phyloP scores from a whole-genome alignment of 1,140 invertebrate genomes.

The Watersipora subatra region DNA sequence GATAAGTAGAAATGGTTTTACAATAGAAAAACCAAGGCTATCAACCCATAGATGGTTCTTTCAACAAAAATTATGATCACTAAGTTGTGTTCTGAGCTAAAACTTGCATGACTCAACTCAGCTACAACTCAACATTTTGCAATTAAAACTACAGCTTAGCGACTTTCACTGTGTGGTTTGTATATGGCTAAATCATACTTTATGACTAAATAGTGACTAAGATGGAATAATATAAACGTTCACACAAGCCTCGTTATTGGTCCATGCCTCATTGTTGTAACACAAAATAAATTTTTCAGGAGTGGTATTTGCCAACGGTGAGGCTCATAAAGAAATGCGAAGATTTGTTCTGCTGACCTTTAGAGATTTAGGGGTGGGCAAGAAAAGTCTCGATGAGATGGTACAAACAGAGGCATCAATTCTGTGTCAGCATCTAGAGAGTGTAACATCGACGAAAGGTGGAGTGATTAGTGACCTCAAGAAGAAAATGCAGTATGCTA shows the following conservation, averaged over 20 bases:
- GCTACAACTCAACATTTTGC: too few relatives aligned
- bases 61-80: too few relatives aligned
- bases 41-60: too few relatives aligned
- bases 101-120: too few relatives aligned
- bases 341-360: constrained; percentile 74
- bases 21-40: too few relatives aligned
- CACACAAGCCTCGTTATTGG: neutral
- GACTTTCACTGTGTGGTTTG: neutral
- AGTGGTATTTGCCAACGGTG: constrained; percentile 75
- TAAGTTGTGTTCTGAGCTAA: too few relatives aligned
- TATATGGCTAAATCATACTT: neutral
- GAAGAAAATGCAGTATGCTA: neutral
- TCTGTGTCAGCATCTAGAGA: neutral
- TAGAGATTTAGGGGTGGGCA: constrained; percentile 60
- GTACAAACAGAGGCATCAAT: constrained; percentile 11
- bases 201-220: neutral
- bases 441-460: neutral
- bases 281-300: constrained; percentile 44
- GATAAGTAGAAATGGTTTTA: too few relatives aligned
- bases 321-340: constrained; percentile 79
- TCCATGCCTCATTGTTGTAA: neutral
- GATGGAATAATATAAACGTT: neutral
- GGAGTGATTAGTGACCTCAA: neutral
- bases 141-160: neutral
- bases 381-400: constrained; percentile 12